Base-by-base conservation (phyloP, 2,888 invertebrate species). In the Baccha elongata region DNA sequence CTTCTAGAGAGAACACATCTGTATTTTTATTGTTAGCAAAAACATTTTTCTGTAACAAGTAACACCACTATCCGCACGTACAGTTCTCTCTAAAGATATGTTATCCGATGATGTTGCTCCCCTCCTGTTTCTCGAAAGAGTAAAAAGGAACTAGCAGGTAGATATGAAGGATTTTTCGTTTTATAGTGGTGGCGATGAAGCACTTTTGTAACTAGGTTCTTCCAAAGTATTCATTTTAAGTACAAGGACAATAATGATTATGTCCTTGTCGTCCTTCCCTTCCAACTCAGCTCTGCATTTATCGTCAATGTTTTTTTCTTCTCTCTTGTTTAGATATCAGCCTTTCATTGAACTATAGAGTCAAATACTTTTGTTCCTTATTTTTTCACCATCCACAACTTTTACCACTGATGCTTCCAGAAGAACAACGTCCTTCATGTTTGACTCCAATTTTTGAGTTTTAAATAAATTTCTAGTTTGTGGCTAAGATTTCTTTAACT, bases 121-220 rank as follows among this genome's bases (percentile, higher is more conserved):
- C n/a, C n/a, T n/a, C n/a, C n/a, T n/a, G n/a, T n/a, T n/a, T n/a
- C n/a, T n/a, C n/a, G n/a, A n/a, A n/a, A n/a, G n/a, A n/a, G n/a
- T n/a, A n/a, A n/a, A n/a, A n/a, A n/a, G n/a, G n/a, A n/a, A n/a
- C n/a, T n/a, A n/a, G n/a, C n/a, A n/a, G n/a, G n/a, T n/a, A n/a
- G n/a, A n/a, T n/a, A n/a, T 32, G 42, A 26, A n/a, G 58, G 26
- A 42, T 60, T 60, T 42, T 40, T 7, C 23, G 48, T 53, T 48
- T 44, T 21, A 58, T 48, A 21, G 42, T 53, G 68, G 44, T 68
- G 62, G 53, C 62, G 75, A 76, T 68, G 55, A 64, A 69, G 55
- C 62, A 69, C 69, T 69, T 62, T 69, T 76, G 69, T 55, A 69
- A 64, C 62, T 46, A 40, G 69, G 69, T 50, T 58, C 65, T 74